Evolutionary conservation across 2,888 invertebrate genomes (phyloP).

Genomic region (Mimas tiliae): DNA sequence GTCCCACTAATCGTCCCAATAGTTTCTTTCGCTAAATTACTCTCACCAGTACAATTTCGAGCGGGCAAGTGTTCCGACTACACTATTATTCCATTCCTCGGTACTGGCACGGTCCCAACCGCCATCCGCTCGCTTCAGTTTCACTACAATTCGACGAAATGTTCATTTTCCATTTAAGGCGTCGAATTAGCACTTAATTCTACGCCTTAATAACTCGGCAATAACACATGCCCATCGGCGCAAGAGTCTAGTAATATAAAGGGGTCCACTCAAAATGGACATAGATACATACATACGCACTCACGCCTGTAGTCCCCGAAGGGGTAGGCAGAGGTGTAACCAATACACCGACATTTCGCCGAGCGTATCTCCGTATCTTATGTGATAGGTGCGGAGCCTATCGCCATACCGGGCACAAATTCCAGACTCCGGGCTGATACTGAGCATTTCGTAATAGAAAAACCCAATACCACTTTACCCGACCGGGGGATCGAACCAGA

Average conservation of each 20-base stretch:
- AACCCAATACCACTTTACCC: too few relatives aligned
- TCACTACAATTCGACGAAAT: constrained; percentile 8
- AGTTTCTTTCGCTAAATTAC: constrained; percentile 16
- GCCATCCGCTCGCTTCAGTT: constrained; percentile 5
- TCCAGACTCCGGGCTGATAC: too few relatives aligned
- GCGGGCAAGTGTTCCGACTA: neutral
- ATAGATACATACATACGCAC: too few relatives aligned
- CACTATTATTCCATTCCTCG: neutral
- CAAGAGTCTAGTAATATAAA: constrained; percentile 16
- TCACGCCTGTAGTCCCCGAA: too few relatives aligned
- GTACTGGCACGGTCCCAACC: constrained; percentile 8
- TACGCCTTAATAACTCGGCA: neutral
- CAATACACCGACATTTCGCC: too few relatives aligned
- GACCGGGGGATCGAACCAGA: too few relatives aligned
- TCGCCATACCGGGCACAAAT: too few relatives aligned
- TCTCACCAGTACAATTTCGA: neutral
- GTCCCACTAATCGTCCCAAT: constrained; percentile 11
- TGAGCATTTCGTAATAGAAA: too few relatives aligned
- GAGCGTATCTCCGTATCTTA: too few relatives aligned
- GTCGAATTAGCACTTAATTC: constrained; percentile 8
- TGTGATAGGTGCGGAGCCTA: too few relatives aligned
- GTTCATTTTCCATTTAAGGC: constrained; percentile 19
- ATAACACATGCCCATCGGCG: neutral
- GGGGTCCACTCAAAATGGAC: constrained; percentile 8
- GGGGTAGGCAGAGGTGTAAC: too few relatives aligned